phyloP scores from a whole-genome alignment of 2,888 invertebrate species.

The Tipula helvola region DNA sequence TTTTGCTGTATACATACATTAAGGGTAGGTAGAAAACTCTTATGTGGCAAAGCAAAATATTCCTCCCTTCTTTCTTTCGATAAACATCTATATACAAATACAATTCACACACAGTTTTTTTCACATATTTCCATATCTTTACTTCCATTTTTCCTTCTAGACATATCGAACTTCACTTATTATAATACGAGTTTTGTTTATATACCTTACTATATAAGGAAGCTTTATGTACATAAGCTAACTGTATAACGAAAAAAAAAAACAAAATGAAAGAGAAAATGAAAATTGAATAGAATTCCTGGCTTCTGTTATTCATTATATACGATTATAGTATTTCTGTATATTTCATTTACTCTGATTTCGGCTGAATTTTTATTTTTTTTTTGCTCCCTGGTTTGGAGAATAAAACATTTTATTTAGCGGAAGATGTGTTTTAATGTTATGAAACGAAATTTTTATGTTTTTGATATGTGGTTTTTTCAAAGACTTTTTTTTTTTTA shows the following conservation, averaged over 20 bases:
- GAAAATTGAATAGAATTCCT: background rate
- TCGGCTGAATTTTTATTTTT: background rate
- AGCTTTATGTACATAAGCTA: background rate
- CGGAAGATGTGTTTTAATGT: background rate
- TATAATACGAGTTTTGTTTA: background rate
- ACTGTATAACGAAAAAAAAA: background rate
- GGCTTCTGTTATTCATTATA: background rate
- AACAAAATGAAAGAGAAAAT: background rate
- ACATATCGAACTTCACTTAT: background rate
- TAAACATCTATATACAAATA: background rate
- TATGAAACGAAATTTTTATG: background rate
- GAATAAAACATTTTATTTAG: background rate
- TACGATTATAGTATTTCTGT: background rate
- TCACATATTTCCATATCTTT: background rate
- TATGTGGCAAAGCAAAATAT: background rate
- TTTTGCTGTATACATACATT: background rate
- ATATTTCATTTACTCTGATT: background rate
- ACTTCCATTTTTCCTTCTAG: background rate
- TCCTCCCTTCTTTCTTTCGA: background rate
- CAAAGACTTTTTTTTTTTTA: background rate
- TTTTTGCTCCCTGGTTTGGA: background rate
- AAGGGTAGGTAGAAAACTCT: background rate
- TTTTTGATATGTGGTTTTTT: background rate
- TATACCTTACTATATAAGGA: background rate
- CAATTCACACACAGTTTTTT: background rate